These are phyloP conservation scores for Tricholauxania praeusta DNA, from an alignment of 2,888 invertebrate species.

Conservation along the genomic window DNA sequence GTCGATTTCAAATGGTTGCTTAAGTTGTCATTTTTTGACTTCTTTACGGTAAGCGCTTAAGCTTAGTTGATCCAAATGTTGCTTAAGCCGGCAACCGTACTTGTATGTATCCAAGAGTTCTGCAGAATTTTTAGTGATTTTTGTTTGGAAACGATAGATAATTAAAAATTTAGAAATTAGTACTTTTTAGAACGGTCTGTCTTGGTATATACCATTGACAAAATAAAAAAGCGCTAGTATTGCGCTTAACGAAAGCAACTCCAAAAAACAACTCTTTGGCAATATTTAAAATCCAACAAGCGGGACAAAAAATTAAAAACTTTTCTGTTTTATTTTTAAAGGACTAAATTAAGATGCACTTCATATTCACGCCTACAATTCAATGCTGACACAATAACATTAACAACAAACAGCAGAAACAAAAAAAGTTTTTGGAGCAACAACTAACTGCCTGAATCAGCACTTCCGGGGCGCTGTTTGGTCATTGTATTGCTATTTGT, in stretches of 20 bases:
- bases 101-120: no score
- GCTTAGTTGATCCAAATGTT: no score
- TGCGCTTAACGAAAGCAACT: not conserved
- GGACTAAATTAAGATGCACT: not conserved
- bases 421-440: slow-evolving; percentile 29
- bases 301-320: no score
- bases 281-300: no score
- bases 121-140: no score
- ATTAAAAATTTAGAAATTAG: no score
- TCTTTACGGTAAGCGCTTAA: no score
- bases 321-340: not conserved
- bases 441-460: slow-evolving; percentile 49
- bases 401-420: slow-evolving; percentile 23
- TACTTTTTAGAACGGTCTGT: no score
- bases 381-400: not conserved
- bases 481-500: slow-evolving; percentile 37
- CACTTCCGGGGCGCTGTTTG: slow-evolving; percentile 44
- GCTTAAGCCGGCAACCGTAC: no score
- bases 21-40: no score
- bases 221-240: not conserved
- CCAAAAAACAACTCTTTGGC: not conserved
- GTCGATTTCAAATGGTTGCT: no score
- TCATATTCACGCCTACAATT: not conserved
- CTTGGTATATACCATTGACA: not conserved
- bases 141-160: no score